phyloP scores from a whole-genome alignment of 2,888 invertebrate species.

The Cancer borealis region DNA sequence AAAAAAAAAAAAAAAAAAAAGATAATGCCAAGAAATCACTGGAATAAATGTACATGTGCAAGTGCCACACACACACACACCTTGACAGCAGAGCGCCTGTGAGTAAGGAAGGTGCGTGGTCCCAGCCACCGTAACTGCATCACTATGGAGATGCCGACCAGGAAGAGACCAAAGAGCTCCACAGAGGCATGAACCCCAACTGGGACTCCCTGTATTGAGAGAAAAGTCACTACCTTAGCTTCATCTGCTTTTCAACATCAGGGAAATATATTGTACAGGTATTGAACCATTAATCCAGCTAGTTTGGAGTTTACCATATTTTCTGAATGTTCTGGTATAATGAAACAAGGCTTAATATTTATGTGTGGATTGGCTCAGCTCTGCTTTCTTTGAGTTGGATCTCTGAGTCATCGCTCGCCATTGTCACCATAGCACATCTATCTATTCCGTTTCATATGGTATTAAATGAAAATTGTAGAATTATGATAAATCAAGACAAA shows the following conservation, averaged over 20 bases:
- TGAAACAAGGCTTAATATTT: too few relatives aligned
- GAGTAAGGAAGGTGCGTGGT: constrained; percentile 89
- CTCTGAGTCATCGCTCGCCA: too few relatives aligned
- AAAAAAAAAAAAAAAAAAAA: not conserved
- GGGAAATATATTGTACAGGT: too few relatives aligned
- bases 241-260: not conserved
- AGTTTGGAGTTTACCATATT: too few relatives aligned
- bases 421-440: too few relatives aligned
- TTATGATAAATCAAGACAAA: too few relatives aligned
- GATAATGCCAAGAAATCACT: not conserved
- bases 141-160: constrained; percentile 84
- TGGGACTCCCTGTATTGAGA: constrained; percentile 81
- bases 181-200: constrained; percentile 90
- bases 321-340: too few relatives aligned
- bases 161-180: constrained; percentile 87
- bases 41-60: not conserved
- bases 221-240: not conserved
- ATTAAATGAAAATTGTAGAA: too few relatives aligned
- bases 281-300: too few relatives aligned
- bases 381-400: too few relatives aligned
- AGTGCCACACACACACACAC: constrained; percentile 80
- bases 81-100: constrained; percentile 92
- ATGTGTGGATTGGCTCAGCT: too few relatives aligned
- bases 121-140: constrained; percentile 88
- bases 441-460: too few relatives aligned